phyloP scores from a whole-genome alignment of 2,797 vertebrate genomes.

The Rhynchotus rufescens region DNA sequence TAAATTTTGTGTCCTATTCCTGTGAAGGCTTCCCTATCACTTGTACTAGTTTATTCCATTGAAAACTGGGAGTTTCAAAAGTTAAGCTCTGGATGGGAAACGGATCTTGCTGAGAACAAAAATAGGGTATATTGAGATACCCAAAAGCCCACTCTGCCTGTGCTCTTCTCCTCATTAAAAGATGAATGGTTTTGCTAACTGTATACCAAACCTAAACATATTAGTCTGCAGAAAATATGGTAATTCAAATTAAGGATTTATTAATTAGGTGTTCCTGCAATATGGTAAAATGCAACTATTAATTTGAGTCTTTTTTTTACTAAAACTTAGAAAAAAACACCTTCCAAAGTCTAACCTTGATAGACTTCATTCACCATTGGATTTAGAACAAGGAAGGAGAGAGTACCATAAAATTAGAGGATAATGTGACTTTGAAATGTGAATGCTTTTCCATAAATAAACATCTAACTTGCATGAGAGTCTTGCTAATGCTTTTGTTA shows the following conservation, averaged over 20 bases:
- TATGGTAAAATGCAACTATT: background rate
- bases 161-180: background rate
- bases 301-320: background rate
- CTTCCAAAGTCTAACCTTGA: background rate
- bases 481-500: background rate
- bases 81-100: background rate
- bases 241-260: background rate
- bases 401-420: conserved; percentile 31
- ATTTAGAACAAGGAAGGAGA: too few species aligned
- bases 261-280: background rate
- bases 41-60: background rate
- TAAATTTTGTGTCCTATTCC: background rate
- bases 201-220: background rate
- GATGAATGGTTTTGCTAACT: background rate
- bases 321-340: background rate
- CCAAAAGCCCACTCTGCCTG: background rate
- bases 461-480: background rate
- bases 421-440: background rate
- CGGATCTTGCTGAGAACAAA: background rate
- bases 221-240: background rate
- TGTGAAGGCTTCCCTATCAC: background rate
- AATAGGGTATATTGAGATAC: background rate
- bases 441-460: background rate
- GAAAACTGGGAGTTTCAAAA: background rate
- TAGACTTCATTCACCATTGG: too few species aligned